Percentiles rank a stretch among this genome's conserved stretches.
Conservation (phyloP, 2,888 invertebrate species). For the Acrocera orbiculus region DNA sequence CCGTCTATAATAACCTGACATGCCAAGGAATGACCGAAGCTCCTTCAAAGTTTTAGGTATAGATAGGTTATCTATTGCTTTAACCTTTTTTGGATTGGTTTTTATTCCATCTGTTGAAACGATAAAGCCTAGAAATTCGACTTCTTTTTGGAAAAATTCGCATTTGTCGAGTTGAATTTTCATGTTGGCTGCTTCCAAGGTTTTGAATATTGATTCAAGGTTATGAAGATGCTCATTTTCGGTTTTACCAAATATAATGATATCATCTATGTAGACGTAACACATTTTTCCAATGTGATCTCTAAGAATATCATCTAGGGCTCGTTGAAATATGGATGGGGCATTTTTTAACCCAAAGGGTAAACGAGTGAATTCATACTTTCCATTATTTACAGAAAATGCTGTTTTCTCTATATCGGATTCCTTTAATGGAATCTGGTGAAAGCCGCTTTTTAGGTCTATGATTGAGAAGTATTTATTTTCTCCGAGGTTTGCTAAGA, state of each 20-base stretch:
- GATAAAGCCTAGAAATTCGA: conserved; percentile 20
- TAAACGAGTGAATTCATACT: conserved; percentile 8
- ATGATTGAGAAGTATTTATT: conserved; percentile 6
- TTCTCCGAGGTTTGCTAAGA: conserved; percentile 5
- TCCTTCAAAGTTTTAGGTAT: conserved; percentile 11
- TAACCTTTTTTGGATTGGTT: conserved; percentile 15
- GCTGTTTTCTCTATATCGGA: conserved; percentile 6
- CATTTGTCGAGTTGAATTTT: conserved; percentile 14
- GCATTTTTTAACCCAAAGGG: conserved; percentile 8
- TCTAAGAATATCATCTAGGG: conserved; percentile 6
- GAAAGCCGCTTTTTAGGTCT: conserved; percentile 10
- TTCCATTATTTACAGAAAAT: conserved; percentile 6
- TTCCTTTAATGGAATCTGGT: conserved; percentile 8
- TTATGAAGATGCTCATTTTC: conserved; percentile 8
- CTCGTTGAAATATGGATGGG: conserved; percentile 7
- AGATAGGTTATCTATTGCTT: conserved; percentile 12
- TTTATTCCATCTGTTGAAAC: conserved; percentile 15
- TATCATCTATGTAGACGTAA: conserved; percentile 9
- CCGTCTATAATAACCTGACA: conserved; percentile 13
- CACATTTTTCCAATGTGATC: conserved; percentile 7
- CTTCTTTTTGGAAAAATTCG: conserved; percentile 17
- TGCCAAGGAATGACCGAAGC: conserved; percentile 11
- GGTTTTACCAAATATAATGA: conserved; percentile 6
- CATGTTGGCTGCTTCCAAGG: conserved; percentile 6
- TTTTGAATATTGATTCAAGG: conserved; percentile 3